Conservation (phyloP, 2,797 vertebrate species). For the Labeo calbasu region DNA sequence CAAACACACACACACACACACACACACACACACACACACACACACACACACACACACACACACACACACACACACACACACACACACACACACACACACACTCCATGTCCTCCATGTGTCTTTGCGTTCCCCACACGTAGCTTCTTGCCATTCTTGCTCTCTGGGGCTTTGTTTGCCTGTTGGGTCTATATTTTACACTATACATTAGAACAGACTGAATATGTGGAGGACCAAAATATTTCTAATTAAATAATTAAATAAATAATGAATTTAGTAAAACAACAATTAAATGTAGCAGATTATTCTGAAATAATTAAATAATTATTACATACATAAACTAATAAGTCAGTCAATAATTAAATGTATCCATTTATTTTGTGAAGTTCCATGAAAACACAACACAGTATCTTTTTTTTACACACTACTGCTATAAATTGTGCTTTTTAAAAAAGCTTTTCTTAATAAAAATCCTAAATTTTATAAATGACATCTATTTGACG, state of each 20-base stretch:
- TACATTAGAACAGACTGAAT: neutral
- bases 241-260: neutral
- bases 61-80: no score
- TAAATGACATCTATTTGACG: neutral
- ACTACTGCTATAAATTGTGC: neutral
- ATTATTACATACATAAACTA: neutral
- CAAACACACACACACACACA: neutral
- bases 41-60: no score
- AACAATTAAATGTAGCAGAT: neutral
- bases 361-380: neutral
- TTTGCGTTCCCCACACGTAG: neutral
- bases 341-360: neutral
- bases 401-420: neutral
- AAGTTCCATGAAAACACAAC: neutral
- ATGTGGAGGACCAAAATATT: neutral
- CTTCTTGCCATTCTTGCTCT: constrained; percentile 11
- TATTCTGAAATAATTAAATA: neutral
- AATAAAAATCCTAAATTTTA: neutral
- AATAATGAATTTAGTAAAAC: neutral
- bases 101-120: constrained; percentile 35
- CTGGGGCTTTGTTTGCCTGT: neutral
- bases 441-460: neutral
- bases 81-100: neutral
- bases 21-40: neutral
- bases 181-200: neutral